These are phyloP conservation scores for Chaenodraco wilsoni DNA, from an alignment of 2,797 vertebrate species.

Conservation along the genomic window DNA sequence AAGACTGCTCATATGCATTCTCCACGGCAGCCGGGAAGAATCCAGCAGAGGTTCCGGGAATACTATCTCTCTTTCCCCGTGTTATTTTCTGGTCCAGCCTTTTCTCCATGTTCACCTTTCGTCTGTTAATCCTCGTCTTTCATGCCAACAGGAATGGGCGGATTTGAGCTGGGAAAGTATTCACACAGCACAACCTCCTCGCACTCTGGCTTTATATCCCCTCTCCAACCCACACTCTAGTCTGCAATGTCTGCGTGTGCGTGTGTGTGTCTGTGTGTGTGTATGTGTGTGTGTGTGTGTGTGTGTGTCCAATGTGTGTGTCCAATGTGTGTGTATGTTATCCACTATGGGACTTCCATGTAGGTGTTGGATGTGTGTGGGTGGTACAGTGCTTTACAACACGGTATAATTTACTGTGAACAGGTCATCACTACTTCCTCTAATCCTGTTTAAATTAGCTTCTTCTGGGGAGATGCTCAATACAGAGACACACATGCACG, in stretches of 20 bases:
- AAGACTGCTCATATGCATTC: constrained; percentile 71
- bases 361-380: constrained; percentile 55
- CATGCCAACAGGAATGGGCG: constrained; percentile 74
- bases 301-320: not conserved
- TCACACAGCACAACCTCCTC: constrained; percentile 57
- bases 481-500: not conserved
- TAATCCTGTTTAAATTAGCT: constrained; percentile 71
- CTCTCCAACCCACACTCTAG: constrained; percentile 32
- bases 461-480: constrained; percentile 41
- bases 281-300: constrained; percentile 18
- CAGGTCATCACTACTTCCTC: constrained; percentile 57
- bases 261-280: too few species aligned
- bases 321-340: constrained; percentile 24
- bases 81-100: constrained; percentile 60
- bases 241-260: not conserved
- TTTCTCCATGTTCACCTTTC: constrained; percentile 77
- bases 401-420: constrained; percentile 59
- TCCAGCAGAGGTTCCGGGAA: constrained; percentile 59
- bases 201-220: constrained; percentile 38
- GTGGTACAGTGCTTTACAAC: constrained; percentile 59
- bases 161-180: constrained; percentile 76
- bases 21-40: constrained; percentile 36
- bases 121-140: constrained; percentile 77
- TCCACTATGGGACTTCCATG: constrained; percentile 42
- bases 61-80: constrained; percentile 54